A percentile compares a stretch with the other conserved stretches of the same genome.
Conservation (phyloP, 2,888 invertebrate species). For the Parelbella ahira region DNA sequence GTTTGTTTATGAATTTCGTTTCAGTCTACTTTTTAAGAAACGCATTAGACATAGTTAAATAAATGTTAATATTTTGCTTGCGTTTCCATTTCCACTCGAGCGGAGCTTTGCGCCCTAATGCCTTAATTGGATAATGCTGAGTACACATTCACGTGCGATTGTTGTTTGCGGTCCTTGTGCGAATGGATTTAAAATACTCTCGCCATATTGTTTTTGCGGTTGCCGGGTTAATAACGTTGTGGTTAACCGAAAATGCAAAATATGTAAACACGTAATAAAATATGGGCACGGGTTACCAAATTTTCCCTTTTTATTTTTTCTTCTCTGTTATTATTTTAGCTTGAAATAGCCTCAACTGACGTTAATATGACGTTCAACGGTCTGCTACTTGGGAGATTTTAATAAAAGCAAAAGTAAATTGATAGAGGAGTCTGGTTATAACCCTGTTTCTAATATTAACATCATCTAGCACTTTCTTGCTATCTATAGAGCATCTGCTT, state of each 20-base stretch:
- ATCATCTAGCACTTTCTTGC: no score
- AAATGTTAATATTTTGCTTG: constrained; percentile 22
- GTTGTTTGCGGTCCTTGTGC: constrained; percentile 21
- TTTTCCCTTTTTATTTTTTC: no score
- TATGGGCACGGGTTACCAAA: no score
- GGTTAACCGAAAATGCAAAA: neutral
- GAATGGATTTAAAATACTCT: constrained; percentile 21
- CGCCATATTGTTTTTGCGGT: constrained; percentile 4
- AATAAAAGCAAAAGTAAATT: no score
- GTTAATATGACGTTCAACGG: no score
- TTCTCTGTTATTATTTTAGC: no score
- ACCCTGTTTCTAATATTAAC: no score
- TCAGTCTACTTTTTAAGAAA: constrained; percentile 16
- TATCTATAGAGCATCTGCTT: no score
- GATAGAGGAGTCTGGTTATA: no score
- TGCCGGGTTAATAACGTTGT: neutral
- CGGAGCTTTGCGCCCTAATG: constrained; percentile 22
- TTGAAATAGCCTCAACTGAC: no score
- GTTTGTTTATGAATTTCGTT: constrained; percentile 9
- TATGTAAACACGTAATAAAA: no score
- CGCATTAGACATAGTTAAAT: constrained; percentile 20
- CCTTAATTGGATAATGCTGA: constrained; percentile 25
- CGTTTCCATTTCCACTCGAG: constrained; percentile 19
- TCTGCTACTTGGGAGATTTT: no score
- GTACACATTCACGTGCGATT: constrained; percentile 23